Base-by-base conservation (phyloP, 2,888 invertebrate genomes). In the Callimorpha dominula region DNA sequence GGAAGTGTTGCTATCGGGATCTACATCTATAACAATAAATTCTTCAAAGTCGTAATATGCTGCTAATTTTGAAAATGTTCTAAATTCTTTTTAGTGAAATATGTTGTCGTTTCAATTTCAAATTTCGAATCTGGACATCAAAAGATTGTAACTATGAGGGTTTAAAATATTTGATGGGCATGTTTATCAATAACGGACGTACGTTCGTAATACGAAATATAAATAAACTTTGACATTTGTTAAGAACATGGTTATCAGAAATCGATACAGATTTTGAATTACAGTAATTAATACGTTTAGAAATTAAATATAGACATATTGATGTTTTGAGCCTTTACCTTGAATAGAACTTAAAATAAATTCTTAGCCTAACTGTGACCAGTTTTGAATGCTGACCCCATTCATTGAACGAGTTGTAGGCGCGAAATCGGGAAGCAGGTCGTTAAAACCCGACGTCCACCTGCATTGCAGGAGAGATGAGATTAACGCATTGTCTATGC, bases 381-480 rank as follows among this genome's bases (percentile, higher is more conserved):
- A 68, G 60, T 31, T 75, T 79, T 74, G 73, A 74, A 66, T 63
- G 75, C 71, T 40, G 52, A 43, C 15, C 64, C 60, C 78, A 70
- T 75, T 81, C 76, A 74, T 76, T 73, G 79, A 74, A 67, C 64
- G 67, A 71, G 69, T 65, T 70, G 80, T 64, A 75, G 73, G 77
- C 74, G 78, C 49, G 78, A 81, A 74, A 65, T 66, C 79, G 74
- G 82, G 81, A 81, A 81, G 72, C 75, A 76, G 80, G 71, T 80
- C 83, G 83, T 83, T 83, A 81, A 74, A 70, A 72, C 67, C 72
- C 65, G 73, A 42, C 74, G 65, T 73, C 75, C 70, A 81, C 78
- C 82, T 82, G 82, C 82, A 82, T 71, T 82, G 82, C 82, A 81
- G 82, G 70, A 81, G 77, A 73, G 81, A 75, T 76, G 76, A 71